Evolutionary conservation across 2,888 invertebrate genomes (phyloP), one percentile per base, ranked within the genome.

Genomic region (Tigriopus californicus): DNA sequence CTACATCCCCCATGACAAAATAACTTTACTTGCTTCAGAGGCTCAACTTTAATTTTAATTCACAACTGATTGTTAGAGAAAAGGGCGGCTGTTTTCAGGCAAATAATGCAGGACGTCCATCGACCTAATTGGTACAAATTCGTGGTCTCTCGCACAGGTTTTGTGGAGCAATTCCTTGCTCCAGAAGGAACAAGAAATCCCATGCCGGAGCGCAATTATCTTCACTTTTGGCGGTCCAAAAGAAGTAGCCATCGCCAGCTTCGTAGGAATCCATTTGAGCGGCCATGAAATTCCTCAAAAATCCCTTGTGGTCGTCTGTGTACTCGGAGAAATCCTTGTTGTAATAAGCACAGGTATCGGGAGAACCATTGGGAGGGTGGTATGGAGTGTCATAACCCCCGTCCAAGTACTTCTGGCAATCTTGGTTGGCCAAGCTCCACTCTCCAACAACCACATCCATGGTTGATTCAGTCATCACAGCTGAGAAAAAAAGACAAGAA

Each of bases 381-480:
- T 53, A 53, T 2, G 22, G 24, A 53, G 15, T 18, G 10, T 25
- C n/a, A 40, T 25, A 53, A n/a, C 54, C 54, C 11, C 54, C 54
- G n/a, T 15, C n/a, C 54, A 53, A 33, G n/a, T 53, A 53, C 41
- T 53, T 53, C 15, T 53, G 54, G 11, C 54, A 53, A 15, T 53
- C 54, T 5, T 24, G 15, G 54, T 33, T 40, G 33, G 54, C 54
- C 41, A 53, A 33, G n/a, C 24, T 24, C 33, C 22, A 53, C 33
- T 53, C 54, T 53, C 54, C 54, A 53, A 33, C 18, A 18, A 44
- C 44, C 33, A 33, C 33, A 33, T 33, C 33, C 33, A 33, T 33
- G 3, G 33, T 33, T 3, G 33, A 33, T 33, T 33, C 33, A 5
- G 33, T 33, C 33, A 33, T 33, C 8, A 33, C 33, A 33, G 4